Evolutionary conservation across 2,797 vertebrate genomes (phyloP), one percentile per base, ranked within the genome.

Genomic region (Tolypeutes matacus): DNA sequence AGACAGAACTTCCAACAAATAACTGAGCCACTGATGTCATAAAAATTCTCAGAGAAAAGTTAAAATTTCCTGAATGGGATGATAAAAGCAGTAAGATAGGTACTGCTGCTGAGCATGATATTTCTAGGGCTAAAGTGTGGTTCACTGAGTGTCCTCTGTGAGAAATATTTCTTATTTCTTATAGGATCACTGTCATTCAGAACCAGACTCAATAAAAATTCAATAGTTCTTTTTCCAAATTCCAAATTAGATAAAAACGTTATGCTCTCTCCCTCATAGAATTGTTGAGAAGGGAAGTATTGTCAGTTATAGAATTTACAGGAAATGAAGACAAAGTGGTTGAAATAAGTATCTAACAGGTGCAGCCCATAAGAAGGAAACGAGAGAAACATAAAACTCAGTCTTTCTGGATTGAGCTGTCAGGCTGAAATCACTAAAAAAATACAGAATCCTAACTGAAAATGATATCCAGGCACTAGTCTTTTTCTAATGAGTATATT

Each of bases 271-370:
- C 7, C 6, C 7, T 23, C n/a, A 62, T n/a, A 91, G 27, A 85
- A 64, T 88, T 13, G 20, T 83, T 76, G 31, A 21, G 20, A 67
- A 72, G 17, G 10, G 3, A 89, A 73, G 0, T 21, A 73, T 51
- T 5, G 25, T 75, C 17, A 88, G 58, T 39, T 82, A 85, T 15
- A 87, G 76, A 89, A 81, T 78, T 95, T 75, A 89, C 0, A 36
- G 21, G 39, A 89, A 93, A 85, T 42, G n/a, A 96, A 94, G 36
- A 72, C 49, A 84, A 88, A 53, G 7, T 49, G 2, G 76, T 89
- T 83, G 39, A 94, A 93, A 89, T 88, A 94, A 94, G 31, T 42
- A 90, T 27, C 46, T 91, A 94, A 56, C 25, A 62, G n/a, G 20
- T 42, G 6, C 46, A 95, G 12, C 4, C n/a, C 20, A 23, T 56